Percentiles rank a stretch among this genome's conserved stretches.
Conservation (phyloP, 2,888 invertebrate species). For the Rutpela maculata region DNA sequence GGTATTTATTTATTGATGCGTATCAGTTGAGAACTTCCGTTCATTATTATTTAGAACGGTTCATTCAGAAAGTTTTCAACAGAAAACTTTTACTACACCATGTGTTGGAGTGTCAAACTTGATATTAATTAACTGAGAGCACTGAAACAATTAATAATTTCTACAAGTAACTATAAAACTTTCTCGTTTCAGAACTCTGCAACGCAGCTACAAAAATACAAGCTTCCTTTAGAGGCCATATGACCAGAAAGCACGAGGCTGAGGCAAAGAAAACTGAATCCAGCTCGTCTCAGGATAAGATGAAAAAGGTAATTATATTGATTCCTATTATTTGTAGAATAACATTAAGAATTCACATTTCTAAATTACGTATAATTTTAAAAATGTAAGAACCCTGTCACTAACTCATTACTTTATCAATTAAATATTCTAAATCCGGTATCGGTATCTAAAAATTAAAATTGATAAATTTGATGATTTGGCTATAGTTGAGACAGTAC, state of each 20-base stretch:
- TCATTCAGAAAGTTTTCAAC: neutral
- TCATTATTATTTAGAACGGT: conserved; percentile 3
- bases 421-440: no score
- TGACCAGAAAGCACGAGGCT: conserved; percentile 83
- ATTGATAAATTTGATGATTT: no score
- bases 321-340: neutral
- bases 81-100: neutral
- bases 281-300: conserved; percentile 48
- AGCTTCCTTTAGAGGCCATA: conserved; percentile 92
- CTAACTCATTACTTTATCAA: no score
- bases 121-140: neutral
- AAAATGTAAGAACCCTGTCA: no score
- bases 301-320: conserved; percentile 53
- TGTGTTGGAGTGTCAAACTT: conserved; percentile 3
- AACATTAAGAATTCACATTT: no score
- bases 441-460: no score
- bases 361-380: no score
- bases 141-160: conserved; percentile 1
- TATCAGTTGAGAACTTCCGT: neutral
- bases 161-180: neutral
- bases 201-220: conserved; percentile 93
- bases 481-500: no score
- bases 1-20: neutral
- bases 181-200: conserved; percentile 81
- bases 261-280: conserved; percentile 53